Conservation (phyloP, 2,797 vertebrate genomes). For the Synanceia verrucosa region DNA sequence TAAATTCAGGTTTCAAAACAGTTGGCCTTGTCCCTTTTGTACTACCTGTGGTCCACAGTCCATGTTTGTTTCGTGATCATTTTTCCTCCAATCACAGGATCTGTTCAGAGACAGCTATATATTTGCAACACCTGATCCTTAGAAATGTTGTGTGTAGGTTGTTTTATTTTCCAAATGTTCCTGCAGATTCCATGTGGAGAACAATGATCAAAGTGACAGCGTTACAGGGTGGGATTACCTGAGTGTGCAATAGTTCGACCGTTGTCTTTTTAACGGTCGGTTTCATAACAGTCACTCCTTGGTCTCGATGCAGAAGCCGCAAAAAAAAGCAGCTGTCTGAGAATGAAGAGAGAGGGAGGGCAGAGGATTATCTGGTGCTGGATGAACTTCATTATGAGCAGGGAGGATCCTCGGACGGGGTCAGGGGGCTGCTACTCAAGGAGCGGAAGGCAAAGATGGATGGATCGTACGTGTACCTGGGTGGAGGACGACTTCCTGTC, state of each 20-base stretch:
- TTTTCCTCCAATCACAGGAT: constrained; percentile 22
- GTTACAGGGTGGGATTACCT: constrained; percentile 67
- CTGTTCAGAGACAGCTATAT: constrained; percentile 21
- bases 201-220: constrained; percentile 46
- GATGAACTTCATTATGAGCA: constrained; percentile 71
- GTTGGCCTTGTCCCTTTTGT: constrained; percentile 33
- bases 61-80: constrained; percentile 1
- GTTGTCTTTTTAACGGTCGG: constrained; percentile 32
- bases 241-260: constrained; percentile 71
- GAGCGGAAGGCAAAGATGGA: constrained; percentile 92
- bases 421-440: constrained; percentile 89
- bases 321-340: constrained; percentile 30
- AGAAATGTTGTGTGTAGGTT: constrained; percentile 26
- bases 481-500: constrained; percentile 78
- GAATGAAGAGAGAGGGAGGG: constrained; percentile 18
- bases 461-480: constrained; percentile 89
- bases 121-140: constrained; percentile 58
- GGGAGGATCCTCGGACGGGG: constrained; percentile 87
- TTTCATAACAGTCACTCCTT: constrained; percentile 50
- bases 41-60: constrained; percentile 30
- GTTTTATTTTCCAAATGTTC: constrained; percentile 14
- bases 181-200: constrained; percentile 17
- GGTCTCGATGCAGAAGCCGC: constrained; percentile 49
- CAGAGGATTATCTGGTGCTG: constrained; percentile 10
- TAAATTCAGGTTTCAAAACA: constrained; percentile 13